Evolutionary conservation across 2,113 vertebrate species (phyloP).

Genomic region (Cheirogaleus medius): DNA sequence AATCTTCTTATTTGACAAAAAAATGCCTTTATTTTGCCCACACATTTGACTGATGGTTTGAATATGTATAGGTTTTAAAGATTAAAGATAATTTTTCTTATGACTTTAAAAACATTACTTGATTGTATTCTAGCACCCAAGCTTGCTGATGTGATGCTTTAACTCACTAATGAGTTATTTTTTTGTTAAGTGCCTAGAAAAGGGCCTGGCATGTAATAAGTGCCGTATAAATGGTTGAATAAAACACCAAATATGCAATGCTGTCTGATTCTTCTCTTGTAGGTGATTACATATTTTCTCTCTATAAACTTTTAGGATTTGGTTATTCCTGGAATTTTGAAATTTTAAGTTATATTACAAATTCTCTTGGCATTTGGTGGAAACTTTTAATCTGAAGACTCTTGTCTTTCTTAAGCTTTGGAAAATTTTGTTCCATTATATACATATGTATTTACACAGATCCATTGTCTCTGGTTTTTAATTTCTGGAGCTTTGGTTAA

Average conservation of each 20-base stretch:
- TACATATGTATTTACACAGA: not conserved
- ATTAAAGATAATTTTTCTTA: conserved; percentile 28
- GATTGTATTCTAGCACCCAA: not conserved
- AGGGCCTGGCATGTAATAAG: not conserved
- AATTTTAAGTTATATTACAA: not conserved
- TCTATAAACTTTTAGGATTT: not conserved
- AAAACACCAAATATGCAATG: not conserved
- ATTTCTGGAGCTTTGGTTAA: not conserved
- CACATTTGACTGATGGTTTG: not conserved
- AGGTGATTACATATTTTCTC: not conserved
- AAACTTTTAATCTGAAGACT: not conserved
- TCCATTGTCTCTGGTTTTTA: not conserved
- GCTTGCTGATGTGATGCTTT: conserved; percentile 12
- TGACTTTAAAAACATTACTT: not conserved
- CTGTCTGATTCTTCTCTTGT: not conserved
- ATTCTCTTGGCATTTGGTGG: not conserved
- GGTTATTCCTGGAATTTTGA: not conserved
- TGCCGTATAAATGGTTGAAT: not conserved
- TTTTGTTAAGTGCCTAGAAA: not conserved
- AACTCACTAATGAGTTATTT: not conserved
- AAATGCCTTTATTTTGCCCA: not conserved
- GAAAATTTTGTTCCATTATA: conserved; percentile 21
- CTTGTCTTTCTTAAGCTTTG: conserved; percentile 4
- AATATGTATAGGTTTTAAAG: not conserved
- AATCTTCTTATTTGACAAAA: conserved; percentile 4